Conservation (phyloP, 2,113 vertebrate species). For the Toxotes jaculatrix region DNA sequence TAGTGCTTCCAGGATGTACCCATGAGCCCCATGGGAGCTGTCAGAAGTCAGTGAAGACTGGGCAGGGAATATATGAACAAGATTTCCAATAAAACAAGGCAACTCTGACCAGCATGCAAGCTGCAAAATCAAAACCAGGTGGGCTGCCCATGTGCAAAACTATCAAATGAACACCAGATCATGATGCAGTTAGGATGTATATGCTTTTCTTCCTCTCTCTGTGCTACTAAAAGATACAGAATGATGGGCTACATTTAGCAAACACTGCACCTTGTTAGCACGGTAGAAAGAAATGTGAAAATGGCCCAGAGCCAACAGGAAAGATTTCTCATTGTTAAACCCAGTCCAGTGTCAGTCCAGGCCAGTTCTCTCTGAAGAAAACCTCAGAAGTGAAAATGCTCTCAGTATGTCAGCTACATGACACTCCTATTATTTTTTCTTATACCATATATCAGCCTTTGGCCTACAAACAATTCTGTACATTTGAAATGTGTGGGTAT, state of each 20-base stretch:
- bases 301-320: conserved; percentile 51
- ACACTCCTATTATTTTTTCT: conserved; percentile 65
- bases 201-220: conserved; percentile 55
- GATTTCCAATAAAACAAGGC: conserved; percentile 88
- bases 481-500: conserved; percentile 66
- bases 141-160: conserved; percentile 82
- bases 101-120: conserved; percentile 81
- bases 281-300: conserved; percentile 50
- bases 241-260: conserved; percentile 66
- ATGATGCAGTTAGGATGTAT: conserved; percentile 65
- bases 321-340: conserved; percentile 34
- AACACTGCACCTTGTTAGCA: conserved; percentile 63
- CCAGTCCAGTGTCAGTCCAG: conserved; percentile 45
- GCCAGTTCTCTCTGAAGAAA: conserved; percentile 55
- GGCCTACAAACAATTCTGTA: conserved; percentile 62
- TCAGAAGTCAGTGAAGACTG: conserved; percentile 82
- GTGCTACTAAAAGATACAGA: conserved; percentile 64
- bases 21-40: conserved; percentile 82
- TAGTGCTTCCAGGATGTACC: conserved; percentile 75
- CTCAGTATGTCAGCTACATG: conserved; percentile 59
- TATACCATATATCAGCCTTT: conserved; percentile 68
- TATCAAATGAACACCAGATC: conserved; percentile 86
- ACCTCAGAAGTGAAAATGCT: conserved; percentile 69
- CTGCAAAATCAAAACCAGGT: conserved; percentile 86
- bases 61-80: conserved; percentile 85